phyloP scores from a whole-genome alignment of 2,797 vertebrate species.

The Kryptopterus vitreolus region DNA sequence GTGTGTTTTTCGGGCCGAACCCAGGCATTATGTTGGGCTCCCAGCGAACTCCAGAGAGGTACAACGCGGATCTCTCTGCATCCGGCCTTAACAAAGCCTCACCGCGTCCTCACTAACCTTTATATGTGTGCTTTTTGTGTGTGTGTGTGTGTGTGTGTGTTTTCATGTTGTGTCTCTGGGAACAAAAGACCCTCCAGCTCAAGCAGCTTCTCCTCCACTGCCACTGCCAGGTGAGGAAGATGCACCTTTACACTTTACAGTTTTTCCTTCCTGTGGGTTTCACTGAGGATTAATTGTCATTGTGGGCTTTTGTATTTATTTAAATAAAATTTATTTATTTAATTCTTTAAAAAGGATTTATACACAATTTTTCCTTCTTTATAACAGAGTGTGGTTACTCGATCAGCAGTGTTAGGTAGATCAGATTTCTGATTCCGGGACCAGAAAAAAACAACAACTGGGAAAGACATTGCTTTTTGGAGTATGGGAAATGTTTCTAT shows the following conservation, averaged over 20 bases:
- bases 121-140: conserved; percentile 38
- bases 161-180: conserved; percentile 25
- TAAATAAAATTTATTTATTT: not conserved
- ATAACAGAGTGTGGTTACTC: too few relatives aligned
- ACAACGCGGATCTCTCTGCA: not conserved
- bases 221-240: conserved; percentile 67
- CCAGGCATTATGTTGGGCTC: conserved; percentile 30
- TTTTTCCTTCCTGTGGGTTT: not conserved
- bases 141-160: conserved; percentile 29
- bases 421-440: too few relatives aligned
- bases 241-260: not conserved
- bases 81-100: not conserved
- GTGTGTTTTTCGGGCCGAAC: conserved; percentile 1
- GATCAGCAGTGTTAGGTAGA: too few relatives aligned
- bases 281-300: too few relatives aligned
- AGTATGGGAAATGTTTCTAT: too few relatives aligned
- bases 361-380: too few relatives aligned
- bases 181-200: conserved; percentile 77
- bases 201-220: conserved; percentile 71
- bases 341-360: too few relatives aligned
- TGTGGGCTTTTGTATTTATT: too few relatives aligned
- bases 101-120: conserved; percentile 30
- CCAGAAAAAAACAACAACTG: too few relatives aligned
- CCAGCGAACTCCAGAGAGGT: conserved; percentile 15
- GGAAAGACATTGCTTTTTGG: too few relatives aligned